Evolutionary conservation across 1,140 invertebrate species (phyloP).

Genomic region (Pinna nobilis): DNA sequence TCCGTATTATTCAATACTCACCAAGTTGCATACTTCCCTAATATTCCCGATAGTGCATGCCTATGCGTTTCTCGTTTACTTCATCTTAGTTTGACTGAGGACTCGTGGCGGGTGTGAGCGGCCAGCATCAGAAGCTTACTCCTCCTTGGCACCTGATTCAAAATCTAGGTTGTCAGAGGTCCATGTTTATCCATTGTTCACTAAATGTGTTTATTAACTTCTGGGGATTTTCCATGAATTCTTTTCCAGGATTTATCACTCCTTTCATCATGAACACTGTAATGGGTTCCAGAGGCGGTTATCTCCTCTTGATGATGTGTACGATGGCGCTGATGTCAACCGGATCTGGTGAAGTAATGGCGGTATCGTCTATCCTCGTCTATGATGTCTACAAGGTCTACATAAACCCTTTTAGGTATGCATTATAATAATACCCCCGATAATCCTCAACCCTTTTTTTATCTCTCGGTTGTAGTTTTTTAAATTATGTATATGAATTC

Average conservation of each 20-base stretch:
- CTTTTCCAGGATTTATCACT: constrained; percentile 68
- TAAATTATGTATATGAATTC: not conserved
- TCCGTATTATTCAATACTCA: too few relatives aligned
- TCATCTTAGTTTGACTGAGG: too few relatives aligned
- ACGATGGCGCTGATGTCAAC: constrained; percentile 73
- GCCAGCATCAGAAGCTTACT: too few relatives aligned
- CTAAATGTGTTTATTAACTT: too few relatives aligned
- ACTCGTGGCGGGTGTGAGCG: too few relatives aligned
- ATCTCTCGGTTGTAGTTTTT: not conserved
- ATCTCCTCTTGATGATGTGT: constrained; percentile 72
- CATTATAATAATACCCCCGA: not conserved
- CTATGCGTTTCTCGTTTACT: too few relatives aligned
- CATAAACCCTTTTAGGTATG: constrained; percentile 66
- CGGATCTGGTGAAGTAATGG: constrained; percentile 74
- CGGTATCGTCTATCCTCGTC: constrained; percentile 74
- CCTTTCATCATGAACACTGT: constrained; percentile 70
- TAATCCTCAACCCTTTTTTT: not conserved
- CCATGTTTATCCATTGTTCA: too few relatives aligned
- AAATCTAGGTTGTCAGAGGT: too few relatives aligned
- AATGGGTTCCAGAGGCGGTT: constrained; percentile 69
- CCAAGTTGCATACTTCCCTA: too few relatives aligned
- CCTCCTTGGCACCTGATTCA: too few relatives aligned
- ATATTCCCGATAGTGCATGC: too few relatives aligned
- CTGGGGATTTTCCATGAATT: too few relatives aligned
- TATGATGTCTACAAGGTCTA: constrained; percentile 76